Percentiles rank a stretch among this genome's conserved stretches.
Conservation (phyloP, 2,888 invertebrate species). For the Conomelus anceps region DNA sequence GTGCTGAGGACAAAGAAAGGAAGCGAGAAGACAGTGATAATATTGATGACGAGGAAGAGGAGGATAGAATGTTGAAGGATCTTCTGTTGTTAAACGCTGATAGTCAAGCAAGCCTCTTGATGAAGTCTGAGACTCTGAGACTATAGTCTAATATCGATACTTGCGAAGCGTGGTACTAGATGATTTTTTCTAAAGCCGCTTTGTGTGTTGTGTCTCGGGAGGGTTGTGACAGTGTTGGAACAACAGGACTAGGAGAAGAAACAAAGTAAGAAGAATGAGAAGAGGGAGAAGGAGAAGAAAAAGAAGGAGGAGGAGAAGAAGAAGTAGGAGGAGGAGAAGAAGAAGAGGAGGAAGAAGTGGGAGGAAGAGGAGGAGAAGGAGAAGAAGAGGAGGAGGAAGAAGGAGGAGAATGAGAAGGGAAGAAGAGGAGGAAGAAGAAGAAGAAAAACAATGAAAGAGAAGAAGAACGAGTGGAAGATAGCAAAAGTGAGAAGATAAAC, state of each 20-base stretch:
- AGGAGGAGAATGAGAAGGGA: background rate
- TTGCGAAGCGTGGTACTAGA: too few relatives aligned
- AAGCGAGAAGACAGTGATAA: too few relatives aligned
- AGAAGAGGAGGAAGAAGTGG: background rate
- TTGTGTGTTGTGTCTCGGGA: too few relatives aligned
- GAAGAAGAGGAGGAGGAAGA: background rate
- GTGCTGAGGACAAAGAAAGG: background rate
- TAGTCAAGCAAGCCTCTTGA: background rate
- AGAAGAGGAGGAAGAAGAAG: background rate
- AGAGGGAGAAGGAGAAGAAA: background rate
- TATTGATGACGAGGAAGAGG: too few relatives aligned
- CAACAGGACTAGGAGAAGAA: too few relatives aligned
- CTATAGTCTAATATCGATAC: too few relatives aligned
- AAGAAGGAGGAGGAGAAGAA: background rate
- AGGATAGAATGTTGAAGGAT: too few relatives aligned
- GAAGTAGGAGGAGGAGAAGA: background rate
- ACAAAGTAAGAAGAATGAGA: background rate
- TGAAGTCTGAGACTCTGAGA: too few relatives aligned
- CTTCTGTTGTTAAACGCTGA: background rate
- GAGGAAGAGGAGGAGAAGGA: background rate
- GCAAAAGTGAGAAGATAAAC: background rate
- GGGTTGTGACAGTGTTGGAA: too few relatives aligned
- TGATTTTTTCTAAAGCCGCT: too few relatives aligned
- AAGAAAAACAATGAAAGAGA: background rate
- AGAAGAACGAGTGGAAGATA: background rate